Evolutionary conservation across 2,888 invertebrate species (phyloP).

Genomic region (Gonocerus acuteangulatus): DNA sequence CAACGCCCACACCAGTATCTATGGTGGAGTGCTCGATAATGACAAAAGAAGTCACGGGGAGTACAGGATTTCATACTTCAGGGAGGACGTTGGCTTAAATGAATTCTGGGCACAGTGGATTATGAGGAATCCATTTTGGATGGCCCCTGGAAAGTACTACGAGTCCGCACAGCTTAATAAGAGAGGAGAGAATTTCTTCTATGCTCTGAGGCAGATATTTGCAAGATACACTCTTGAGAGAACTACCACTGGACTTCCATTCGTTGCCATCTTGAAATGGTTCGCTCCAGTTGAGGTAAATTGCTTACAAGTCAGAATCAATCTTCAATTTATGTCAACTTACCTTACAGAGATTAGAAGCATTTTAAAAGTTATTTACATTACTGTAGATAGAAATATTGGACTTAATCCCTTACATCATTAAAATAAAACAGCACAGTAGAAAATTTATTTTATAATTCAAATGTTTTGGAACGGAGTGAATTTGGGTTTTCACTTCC

Average conservation of each 20-base stretch:
- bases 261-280: slow-evolving; percentile 47
- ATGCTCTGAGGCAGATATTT: slow-evolving; percentile 58
- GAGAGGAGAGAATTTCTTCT: slow-evolving; percentile 44
- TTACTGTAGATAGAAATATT: too few relatives aligned
- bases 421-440: too few relatives aligned
- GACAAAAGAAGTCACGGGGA: slow-evolving; percentile 42
- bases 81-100: slow-evolving; percentile 61
- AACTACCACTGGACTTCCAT: slow-evolving; percentile 48
- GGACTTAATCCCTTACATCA: too few relatives aligned
- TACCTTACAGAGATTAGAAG: too few relatives aligned
- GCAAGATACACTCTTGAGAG: slow-evolving; percentile 53
- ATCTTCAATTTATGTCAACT: too few relatives aligned
- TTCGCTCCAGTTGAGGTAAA: slow-evolving; percentile 40
- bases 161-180: slow-evolving; percentile 28
- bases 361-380: too few relatives aligned
- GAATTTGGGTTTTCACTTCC: too few relatives aligned
- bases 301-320: too few relatives aligned
- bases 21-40: slow-evolving; percentile 25
- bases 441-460: too few relatives aligned
- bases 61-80: slow-evolving; percentile 57
- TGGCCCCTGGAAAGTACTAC: slow-evolving; percentile 28
- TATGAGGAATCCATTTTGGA: slow-evolving; percentile 50
- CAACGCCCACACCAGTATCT: slow-evolving; percentile 29
- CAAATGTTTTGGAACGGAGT: too few relatives aligned
- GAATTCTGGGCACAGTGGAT: slow-evolving; percentile 54